Evolutionary conservation across 2,888 invertebrate genomes (phyloP), one percentile per base, ranked within the genome.

Genomic region (Drosophila barbarae): DNA sequence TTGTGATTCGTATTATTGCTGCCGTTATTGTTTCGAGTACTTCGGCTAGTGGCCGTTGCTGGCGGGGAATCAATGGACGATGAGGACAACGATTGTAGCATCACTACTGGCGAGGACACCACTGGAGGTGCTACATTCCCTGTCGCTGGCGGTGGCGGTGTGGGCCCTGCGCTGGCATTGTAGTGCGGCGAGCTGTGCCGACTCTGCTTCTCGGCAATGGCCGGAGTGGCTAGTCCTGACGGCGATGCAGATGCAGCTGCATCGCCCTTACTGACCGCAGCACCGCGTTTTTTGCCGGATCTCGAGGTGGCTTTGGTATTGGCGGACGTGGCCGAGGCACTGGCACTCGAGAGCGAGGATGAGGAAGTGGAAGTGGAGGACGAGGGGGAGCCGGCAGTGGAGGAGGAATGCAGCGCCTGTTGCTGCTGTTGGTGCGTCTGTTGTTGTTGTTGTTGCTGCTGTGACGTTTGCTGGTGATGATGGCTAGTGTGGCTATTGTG

Each of bases 271-370:
- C 44, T 74, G 1, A 68, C 51, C 0, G 87, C 86, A 35, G 89
- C 87, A 13, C 87, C 87, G n/a, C 89, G 86, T 56, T 89, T 89
- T 69, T 89, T 89, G 47, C 88, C 88, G 44, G 89, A 88, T 36
- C 89, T 84, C 9, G 58, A 67, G 30, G 68, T 39, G 5, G 28
- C 49, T 44, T 68, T 53, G n/a, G 59, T 23, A 35, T 23, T 42
- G 23, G 23, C 18, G 26, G 60, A 32, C 9, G n/a, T 32, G 34
- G 34, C 18, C 13, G 47, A 15, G 58, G 47, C 60, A 59, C 23
- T 21, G 41, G 18, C 65, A 15, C 69, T 32, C 10, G 59, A 12
- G 12, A 58, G 10, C 12, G 58, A 44, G 38, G 58, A 28, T 13
- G 57, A 41, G 26, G 53, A 35, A 26, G 67, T 34, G 32, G 46